phyloP scores from a whole-genome alignment of 2,113 vertebrate species.

The Grantiella picta region DNA sequence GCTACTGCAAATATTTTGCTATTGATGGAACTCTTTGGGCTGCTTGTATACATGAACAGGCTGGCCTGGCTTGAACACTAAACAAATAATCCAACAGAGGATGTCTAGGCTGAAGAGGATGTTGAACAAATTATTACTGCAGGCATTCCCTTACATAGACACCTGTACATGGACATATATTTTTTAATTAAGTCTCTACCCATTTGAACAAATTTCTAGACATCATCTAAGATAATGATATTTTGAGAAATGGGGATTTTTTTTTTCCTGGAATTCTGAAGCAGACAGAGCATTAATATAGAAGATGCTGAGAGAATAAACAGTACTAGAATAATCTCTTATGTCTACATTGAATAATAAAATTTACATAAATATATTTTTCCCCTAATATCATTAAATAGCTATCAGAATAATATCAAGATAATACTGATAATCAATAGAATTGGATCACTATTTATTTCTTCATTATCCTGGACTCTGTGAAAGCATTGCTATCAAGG shows the following conservation, averaged over 20 bases:
- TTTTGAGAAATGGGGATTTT: background rate
- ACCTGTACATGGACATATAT: background rate
- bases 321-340: background rate
- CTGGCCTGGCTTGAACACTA: background rate
- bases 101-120: background rate
- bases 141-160: background rate
- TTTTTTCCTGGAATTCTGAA: background rate
- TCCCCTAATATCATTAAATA: background rate
- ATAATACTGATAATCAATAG: background rate
- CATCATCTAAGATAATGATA: background rate
- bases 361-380: background rate
- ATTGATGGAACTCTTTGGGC: background rate
- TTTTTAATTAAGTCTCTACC: background rate
- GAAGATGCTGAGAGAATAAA: background rate
- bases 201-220: background rate
- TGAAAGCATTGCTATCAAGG: background rate
- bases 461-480: background rate
- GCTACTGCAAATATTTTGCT: background rate
- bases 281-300: background rate
- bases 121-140: background rate
- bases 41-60: background rate
- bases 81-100: background rate
- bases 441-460: background rate
- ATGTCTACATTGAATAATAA: background rate
- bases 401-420: background rate